Percentiles rank a stretch among this genome's conserved stretches.
phyloP scores from a whole-genome alignment of 92 coral and sea anemone genomes.

The Metridium senile region DNA sequence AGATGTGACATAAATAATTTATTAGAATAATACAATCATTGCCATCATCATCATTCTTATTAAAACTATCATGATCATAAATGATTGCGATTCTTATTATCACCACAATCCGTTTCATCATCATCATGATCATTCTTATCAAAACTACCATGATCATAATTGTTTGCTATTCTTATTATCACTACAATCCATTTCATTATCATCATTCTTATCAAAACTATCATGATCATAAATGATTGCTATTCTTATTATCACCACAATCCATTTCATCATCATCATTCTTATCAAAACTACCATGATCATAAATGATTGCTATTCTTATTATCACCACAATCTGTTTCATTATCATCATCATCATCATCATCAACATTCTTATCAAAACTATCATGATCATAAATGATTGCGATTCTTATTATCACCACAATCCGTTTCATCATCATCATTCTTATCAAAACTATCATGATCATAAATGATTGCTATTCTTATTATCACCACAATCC shows the following conservation, averaged over 20 bases:
- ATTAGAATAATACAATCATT: not conserved
- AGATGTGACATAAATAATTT: not conserved
- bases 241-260: too few relatives aligned
- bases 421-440: not conserved
- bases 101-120: too few relatives aligned
- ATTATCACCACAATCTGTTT: not conserved
- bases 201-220: too few relatives aligned
- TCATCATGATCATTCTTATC: not conserved
- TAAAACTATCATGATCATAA: not conserved
- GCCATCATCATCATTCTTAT: not conserved
- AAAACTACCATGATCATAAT: not conserved
- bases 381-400: not conserved
- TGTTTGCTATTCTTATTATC: slow-evolving; percentile 19
- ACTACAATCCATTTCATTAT: not conserved
- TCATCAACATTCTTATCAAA: not conserved
- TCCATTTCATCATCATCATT: not conserved
- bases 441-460: not conserved
- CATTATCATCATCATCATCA: not conserved
- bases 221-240: too few relatives aligned
- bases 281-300: not conserved
- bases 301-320: too few relatives aligned
- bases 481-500: not conserved
- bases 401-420: not conserved
- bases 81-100: too few relatives aligned
- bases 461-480: not conserved